Evolutionary conservation across 2,113 vertebrate genomes (phyloP).

Genomic region (Sorex araneus): DNA sequence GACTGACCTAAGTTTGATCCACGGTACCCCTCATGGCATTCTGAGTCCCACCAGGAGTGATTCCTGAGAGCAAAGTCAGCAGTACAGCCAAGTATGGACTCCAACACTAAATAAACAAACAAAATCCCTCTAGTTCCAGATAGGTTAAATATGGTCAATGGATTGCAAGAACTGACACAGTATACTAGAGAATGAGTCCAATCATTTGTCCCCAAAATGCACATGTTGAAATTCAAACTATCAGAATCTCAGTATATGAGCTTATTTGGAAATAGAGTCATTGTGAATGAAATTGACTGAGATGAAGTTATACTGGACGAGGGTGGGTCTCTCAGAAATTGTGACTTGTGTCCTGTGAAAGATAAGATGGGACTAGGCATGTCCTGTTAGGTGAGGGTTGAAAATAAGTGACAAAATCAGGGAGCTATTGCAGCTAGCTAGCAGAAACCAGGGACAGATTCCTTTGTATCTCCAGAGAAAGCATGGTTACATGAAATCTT

Average conservation of each 20-base stretch:
- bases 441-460: not conserved
- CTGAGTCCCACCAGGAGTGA: too few relatives aligned
- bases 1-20: too few relatives aligned
- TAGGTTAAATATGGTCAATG: not conserved
- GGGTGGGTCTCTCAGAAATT: too few relatives aligned
- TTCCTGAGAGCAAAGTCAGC: too few relatives aligned
- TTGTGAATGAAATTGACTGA: not conserved
- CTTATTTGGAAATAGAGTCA: not conserved
- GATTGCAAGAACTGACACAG: not conserved
- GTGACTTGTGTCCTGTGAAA: too few relatives aligned
- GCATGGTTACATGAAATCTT: not conserved
- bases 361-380: too few relatives aligned
- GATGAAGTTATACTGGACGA: not conserved
- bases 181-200: not conserved
- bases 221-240: not conserved
- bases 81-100: too few relatives aligned
- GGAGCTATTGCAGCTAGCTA: not conserved
- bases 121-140: not conserved
- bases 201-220: too few relatives aligned
- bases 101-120: too few relatives aligned
- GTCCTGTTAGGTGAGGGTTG: too few relatives aligned
- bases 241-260: not conserved
- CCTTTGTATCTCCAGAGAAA: not conserved
- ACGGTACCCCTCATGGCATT: too few relatives aligned
- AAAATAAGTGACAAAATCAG: too few relatives aligned